phyloP scores from a whole-genome alignment of 2,113 vertebrate genomes.

The Platysternon megacephalum region DNA sequence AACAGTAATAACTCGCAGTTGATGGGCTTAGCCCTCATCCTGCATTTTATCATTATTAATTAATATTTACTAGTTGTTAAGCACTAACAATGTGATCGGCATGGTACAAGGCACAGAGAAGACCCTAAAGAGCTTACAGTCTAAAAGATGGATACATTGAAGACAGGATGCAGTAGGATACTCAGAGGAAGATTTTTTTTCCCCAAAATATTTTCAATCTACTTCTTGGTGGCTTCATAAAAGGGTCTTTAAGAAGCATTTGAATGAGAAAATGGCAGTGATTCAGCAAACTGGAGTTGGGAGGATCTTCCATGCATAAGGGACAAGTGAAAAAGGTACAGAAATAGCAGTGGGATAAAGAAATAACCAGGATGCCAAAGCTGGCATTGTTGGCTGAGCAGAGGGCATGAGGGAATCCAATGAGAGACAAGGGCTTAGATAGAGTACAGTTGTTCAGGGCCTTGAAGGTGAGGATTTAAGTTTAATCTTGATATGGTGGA shows the following conservation, averaged over 20 bases:
- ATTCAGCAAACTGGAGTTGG: background rate
- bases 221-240: background rate
- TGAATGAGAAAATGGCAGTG: background rate
- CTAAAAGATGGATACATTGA: background rate
- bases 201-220: background rate
- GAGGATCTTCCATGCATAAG: background rate
- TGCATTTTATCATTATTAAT: background rate
- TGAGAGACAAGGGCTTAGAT: background rate
- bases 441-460: no score
- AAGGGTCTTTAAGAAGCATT: background rate
- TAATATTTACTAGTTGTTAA: background rate
- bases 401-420: background rate
- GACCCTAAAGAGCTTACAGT: background rate
- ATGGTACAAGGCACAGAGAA: background rate
- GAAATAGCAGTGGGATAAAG: background rate
- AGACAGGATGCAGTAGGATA: background rate
- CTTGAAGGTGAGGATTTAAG: background rate
- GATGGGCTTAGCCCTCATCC: background rate
- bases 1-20: background rate
- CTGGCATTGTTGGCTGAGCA: background rate
- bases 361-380: background rate
- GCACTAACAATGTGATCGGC: background rate
- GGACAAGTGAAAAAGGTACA: background rate
- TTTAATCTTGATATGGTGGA: background rate
- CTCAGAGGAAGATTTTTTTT: background rate